phyloP scores from a whole-genome alignment of 2,797 vertebrate species.

The Coilia nasus region DNA sequence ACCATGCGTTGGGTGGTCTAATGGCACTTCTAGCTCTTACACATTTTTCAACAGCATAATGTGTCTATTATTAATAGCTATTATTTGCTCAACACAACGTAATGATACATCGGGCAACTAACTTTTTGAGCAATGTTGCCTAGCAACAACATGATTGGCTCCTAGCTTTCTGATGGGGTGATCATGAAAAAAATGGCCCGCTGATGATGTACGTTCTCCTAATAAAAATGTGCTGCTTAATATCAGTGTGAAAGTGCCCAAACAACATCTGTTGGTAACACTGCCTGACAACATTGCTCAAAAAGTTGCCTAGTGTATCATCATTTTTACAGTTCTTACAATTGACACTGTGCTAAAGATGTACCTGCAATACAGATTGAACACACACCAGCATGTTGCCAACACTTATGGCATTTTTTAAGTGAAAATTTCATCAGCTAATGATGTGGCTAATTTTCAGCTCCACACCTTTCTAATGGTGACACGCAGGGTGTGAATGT shows the following conservation, averaged over 20 bases:
- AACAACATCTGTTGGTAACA: too few species aligned
- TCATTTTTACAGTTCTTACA: too few species aligned
- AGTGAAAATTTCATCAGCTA: not conserved
- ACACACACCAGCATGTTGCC: constrained; percentile 1
- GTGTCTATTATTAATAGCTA: not conserved
- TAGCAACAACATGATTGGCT: too few species aligned
- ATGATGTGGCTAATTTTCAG: constrained; percentile 16
- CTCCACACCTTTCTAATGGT: constrained; percentile 23
- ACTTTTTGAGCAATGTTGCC: too few species aligned
- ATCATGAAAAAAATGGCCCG: too few species aligned
- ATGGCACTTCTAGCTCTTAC: constrained; percentile 24
- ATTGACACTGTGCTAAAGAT: not conserved
- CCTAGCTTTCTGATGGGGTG: too few species aligned
- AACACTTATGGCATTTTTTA: not conserved
- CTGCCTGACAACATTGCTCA: too few species aligned
- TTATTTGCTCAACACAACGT: not conserved
- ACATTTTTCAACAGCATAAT: not conserved
- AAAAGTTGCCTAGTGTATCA: too few species aligned
- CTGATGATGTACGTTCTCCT: too few species aligned
- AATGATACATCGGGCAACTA: too few species aligned
- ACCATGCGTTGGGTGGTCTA: constrained; percentile 53
- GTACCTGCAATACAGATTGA: not conserved
- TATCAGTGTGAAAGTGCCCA: too few species aligned
- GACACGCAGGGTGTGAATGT: constrained; percentile 8
- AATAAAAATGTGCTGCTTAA: too few species aligned